Percentiles rank a stretch among this genome's conserved stretches.
Conservation (phyloP, 2,888 invertebrate genomes). For the Trissoscelio sp. region DNA sequence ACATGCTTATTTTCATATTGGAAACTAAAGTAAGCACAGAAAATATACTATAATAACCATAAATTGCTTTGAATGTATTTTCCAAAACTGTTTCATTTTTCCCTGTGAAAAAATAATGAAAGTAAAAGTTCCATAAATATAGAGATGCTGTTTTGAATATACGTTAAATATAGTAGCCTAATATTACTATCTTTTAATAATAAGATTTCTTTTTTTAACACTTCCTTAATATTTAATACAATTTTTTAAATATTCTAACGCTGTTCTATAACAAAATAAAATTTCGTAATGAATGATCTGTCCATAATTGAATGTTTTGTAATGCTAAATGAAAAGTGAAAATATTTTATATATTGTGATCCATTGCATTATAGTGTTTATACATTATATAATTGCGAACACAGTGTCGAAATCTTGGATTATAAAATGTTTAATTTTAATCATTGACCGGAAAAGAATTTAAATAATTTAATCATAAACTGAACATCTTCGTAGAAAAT, state of each 20-base stretch:
- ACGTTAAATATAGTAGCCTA: not conserved
- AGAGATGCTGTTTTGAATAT: not conserved
- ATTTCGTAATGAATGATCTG: slow-evolving; percentile 8
- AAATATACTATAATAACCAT: too few relatives aligned
- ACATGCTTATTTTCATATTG: too few relatives aligned
- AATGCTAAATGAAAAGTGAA: slow-evolving; percentile 45
- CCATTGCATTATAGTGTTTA: slow-evolving; percentile 17
- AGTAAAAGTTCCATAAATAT: slow-evolving; percentile 2
- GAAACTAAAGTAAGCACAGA: too few relatives aligned
- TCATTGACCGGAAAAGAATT: slow-evolving; percentile 32
- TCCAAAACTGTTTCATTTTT: not conserved
- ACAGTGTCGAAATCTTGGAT: slow-evolving; percentile 17
- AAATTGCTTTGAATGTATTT: too few relatives aligned
- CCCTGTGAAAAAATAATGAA: not conserved
- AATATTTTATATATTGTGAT: slow-evolving; percentile 35
- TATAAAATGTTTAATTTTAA: slow-evolving; percentile 30
- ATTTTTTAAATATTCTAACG: not conserved
- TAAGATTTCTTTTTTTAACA: slow-evolving; percentile 10
- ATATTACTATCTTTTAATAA: slow-evolving; percentile 20
- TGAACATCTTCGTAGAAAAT: slow-evolving; percentile 16
- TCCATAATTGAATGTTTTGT: slow-evolving; percentile 21
- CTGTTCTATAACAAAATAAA: not conserved
- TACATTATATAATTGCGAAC: slow-evolving; percentile 28
- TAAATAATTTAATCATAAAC: slow-evolving; percentile 17
- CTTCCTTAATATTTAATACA: slow-evolving; percentile 14